Base-by-base conservation (phyloP, 2,888 invertebrate genomes). In the Clusia tigrina region DNA sequence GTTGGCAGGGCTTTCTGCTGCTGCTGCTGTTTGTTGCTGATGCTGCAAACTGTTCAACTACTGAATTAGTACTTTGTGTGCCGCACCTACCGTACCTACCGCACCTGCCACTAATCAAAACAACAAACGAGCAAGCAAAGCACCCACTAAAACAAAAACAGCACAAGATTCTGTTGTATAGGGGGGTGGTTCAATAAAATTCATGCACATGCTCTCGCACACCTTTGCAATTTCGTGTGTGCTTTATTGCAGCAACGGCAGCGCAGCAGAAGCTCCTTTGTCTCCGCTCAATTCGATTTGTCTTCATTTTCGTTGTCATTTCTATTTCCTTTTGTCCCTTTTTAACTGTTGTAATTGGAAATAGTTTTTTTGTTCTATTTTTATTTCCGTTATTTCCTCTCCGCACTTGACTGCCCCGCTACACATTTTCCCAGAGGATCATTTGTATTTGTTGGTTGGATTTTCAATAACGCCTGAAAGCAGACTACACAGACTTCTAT, bases 401-500 rank as follows among this genome's bases (percentile, higher is more conserved):
- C 17, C 15, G 22, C 17, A 18, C 24, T 48, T 48, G 46, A 17
- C 42, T 42, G 42, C 10, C n/a, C 9, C 9, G n/a, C 12, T 52
- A 10, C 18, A 18, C 22, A 25, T 22, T 18, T 25, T 17, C n/a
- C 52, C 51, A 48, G 23, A 26, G 55, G n/a, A 53, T 25, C n/a
- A 15, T n/a, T 25, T 53, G 24, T 25, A 23, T 17, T 5, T 9
- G 9, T n/a, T 23, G 23, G 17, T 42, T 42, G n/a, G n/a, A 48
- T 23, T 53, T 64, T 23, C 42, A 57, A 54, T 57, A 57, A 51
- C 46, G 58, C 60, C 64, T 51, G 54, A 60, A 57, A 60, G 54
- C 48, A 54, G 26, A 23, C 57, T 26, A 48, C 52, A 53, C 12
- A 54, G 26, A 62, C 25, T 32, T 52, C 37, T 51, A 48, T 37